Evolutionary conservation across 1,140 invertebrate species (phyloP), one percentile per base, ranked within the genome.

Genomic region (Drosophila serrata): DNA sequence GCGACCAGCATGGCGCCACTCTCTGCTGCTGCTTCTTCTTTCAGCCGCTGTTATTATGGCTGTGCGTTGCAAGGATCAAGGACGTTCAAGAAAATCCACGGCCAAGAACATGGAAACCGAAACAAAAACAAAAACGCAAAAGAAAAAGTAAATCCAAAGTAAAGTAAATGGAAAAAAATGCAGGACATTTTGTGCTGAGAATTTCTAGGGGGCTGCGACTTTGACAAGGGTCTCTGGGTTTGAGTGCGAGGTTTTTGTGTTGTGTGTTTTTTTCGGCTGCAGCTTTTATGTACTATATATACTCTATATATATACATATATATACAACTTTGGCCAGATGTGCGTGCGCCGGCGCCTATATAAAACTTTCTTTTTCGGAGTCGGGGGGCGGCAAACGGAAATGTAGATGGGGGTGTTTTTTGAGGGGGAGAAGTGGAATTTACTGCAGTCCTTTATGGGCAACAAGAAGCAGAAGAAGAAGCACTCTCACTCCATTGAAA

Each of bases 1-100:
- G 85, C 82, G 75, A 86, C 82, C 82, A 86, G 82, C 82, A 82
- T 49, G 82, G 82, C 82, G 82, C 82, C 84, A 64, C 31, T 63
- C 63, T 53, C 65, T 22, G 17, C n/a, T 17, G 3, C 42, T 22
- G 1, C 17, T 43, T 37, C 35, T 76, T 75, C 57, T 57, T 75
- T 53, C 17, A 60, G 55, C 17, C 61, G 29, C 49, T 75, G 61
- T 77, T 84, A 82, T 57, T 84, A 70, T 79, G 77, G 81, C 75
- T 76, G 81, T 79, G 86, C 85, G 85, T 90, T 91, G 88, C 88
- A 91, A 91, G 88, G 88, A 91, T 91, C 88, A 91, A 91, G 88
- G 88, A 91, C 88, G 88, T 91, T 91, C 78, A 91, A 88, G 81
- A 91, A 84, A 91, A 79, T 75, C 68, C 65, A 60, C 60, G 67